Evolutionary conservation across 1,140 invertebrate genomes (phyloP).

Genomic region (Aphidius ervi): DNA sequence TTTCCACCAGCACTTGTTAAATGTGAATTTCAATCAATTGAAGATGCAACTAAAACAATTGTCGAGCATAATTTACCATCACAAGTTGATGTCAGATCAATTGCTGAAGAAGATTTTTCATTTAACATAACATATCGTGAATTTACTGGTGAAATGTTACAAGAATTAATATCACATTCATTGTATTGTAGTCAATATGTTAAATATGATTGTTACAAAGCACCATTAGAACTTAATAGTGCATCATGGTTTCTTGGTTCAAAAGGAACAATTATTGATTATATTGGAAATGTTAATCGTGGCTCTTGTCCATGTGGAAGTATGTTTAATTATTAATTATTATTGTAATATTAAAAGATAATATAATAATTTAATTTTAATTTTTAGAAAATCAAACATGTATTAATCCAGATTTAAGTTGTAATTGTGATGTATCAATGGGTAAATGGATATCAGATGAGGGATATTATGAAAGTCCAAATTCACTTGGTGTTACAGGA

Average conservation of each 20-base stretch:
- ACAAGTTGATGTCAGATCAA: conserved; percentile 79
- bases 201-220: conserved; percentile 87
- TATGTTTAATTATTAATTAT: conserved; percentile 42
- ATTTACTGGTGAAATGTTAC: conserved; percentile 84
- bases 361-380: conserved; percentile 38
- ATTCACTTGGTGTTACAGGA: conserved; percentile 81
- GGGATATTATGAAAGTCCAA: conserved; percentile 73
- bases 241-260: conserved; percentile 88
- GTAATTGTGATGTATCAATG: conserved; percentile 81
- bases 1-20: conserved; percentile 86
- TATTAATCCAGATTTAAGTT: conserved; percentile 72
- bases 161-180: conserved; percentile 83
- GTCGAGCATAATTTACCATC: conserved; percentile 89
- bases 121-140: conserved; percentile 83
- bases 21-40: conserved; percentile 83
- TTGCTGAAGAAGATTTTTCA: conserved; percentile 71
- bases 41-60: conserved; percentile 83
- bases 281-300: conserved; percentile 75
- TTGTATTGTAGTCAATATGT: conserved; percentile 85
- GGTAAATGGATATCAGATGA: conserved; percentile 85
- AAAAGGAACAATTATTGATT: conserved; percentile 74
- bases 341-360: conserved; percentile 7
- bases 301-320: conserved; percentile 65
- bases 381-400: conserved; percentile 73
- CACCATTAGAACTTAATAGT: conserved; percentile 79